Evolutionary conservation across 2,113 vertebrate species (phyloP), one percentile per base, ranked within the genome.

Genomic region (Oryctolagus cuniculus): DNA sequence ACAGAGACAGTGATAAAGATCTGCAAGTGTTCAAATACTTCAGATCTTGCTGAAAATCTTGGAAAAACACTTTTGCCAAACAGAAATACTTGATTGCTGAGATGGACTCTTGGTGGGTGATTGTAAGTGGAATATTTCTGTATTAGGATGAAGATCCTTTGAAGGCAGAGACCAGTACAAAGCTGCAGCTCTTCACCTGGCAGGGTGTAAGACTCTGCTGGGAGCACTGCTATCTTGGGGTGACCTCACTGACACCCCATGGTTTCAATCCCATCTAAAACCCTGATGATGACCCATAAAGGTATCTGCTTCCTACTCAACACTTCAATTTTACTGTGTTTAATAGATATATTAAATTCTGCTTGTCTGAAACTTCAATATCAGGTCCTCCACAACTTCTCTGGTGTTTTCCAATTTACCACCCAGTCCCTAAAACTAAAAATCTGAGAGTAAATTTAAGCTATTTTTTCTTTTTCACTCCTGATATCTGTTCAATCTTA

Each of bases 11-110:
- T 12, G n/a, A 51, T 24, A 31, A 67, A 95, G 74, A 93, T n/a
- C 38, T 75, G 58, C 61, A 84, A 31, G 21, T 34, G 64, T 81
- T 85, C 64, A 87, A 34, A 91, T 84, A 58, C 74, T 90, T 94
- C 67, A 81, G 29, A 86, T 85, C 21, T 70, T 94, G 31, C 44
- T 87, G 61, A 89, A 96, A 89, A 53, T 49, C 53, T 89, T 73
- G 75, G 15, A 58, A 38, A 78, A 58, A 15, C 55, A 86, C 27
- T 29, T 85, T 90, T 87, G 86, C 73, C 22, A 90, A 53, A 11
- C 2, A 2, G n/a, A 88, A 53, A 86, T 36, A 6, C 22, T 91
- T 69, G 70, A 67, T 79, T 72, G 81, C 84, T 51, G 49, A 70
- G 24, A 31, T 25, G 38, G 44, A 93, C 73, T 84, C 75, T 72